These are phyloP conservation scores for Tipula vernalis DNA, from an alignment of 2,888 invertebrate genomes.

Conservation along the genomic window DNA sequence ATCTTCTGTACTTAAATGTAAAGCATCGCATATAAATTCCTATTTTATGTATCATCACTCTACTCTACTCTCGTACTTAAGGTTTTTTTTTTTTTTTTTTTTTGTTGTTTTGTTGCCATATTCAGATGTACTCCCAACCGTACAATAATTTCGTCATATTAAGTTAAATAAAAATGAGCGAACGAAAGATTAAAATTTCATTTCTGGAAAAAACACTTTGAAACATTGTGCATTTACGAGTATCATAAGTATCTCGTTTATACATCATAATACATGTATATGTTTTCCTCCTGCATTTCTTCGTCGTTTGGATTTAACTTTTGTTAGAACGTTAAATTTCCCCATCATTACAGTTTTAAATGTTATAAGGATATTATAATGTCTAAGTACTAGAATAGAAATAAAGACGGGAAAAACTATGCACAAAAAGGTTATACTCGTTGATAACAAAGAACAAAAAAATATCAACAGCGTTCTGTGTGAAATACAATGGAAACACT, in stretches of 20 bases:
- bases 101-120: no score
- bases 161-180: not conserved
- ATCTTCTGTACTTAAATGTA: not conserved
- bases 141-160: not conserved
- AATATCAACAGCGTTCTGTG: not conserved
- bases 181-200: not conserved
- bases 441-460: not conserved
- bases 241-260: constrained; percentile 4
- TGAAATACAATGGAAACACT: not conserved
- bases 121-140: not conserved
- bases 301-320: not conserved
- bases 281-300: not conserved
- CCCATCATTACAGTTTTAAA: not conserved
- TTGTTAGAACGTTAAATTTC: not conserved
- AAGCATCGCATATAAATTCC: not conserved
- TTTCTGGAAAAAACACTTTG: not conserved
- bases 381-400: not conserved
- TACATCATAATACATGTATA: not conserved
- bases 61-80: not conserved
- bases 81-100: not conserved
- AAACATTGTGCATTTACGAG: constrained; percentile 8
- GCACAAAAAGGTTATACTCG: not conserved
- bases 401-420: not conserved
- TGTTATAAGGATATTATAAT: not conserved
- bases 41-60: not conserved